Evolutionary conservation across 2,797 vertebrate species (phyloP).

Genomic region (Cossypha niveicapilla): DNA sequence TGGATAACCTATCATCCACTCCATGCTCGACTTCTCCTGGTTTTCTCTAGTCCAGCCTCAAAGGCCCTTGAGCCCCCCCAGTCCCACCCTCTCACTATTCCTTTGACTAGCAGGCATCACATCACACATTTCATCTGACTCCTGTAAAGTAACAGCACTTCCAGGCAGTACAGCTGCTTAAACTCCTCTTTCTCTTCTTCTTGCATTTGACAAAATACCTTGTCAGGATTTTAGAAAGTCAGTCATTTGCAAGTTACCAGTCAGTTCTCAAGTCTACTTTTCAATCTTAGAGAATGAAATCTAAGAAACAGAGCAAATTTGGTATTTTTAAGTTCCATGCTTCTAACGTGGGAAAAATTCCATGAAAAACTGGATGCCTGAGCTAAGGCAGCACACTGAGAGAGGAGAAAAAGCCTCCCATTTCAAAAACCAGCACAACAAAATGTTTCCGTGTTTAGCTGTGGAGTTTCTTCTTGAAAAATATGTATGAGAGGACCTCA

Average conservation of each 20-base stretch:
- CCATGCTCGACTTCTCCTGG: not conserved
- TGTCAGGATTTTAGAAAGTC: not conserved
- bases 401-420: accelerated
- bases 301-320: not conserved
- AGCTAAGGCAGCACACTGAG: not conserved
- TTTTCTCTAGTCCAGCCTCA: not conserved
- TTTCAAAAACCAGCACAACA: not conserved
- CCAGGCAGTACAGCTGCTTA: not conserved
- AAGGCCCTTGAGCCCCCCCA: not conserved
- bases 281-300: not conserved
- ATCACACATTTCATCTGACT: not conserved
- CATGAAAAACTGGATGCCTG: not conserved
- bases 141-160: not conserved
- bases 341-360: not conserved
- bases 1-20: not conserved
- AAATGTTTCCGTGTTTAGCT: not conserved
- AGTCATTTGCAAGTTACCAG: not conserved
- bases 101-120: not conserved
- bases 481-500: not conserved
- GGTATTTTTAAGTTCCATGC: not conserved
- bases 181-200: not conserved
- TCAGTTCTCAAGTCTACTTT: not conserved
- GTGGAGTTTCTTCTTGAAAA: not conserved
- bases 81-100: not conserved
- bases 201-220: not conserved